Base-by-base conservation (phyloP, 2,888 invertebrate genomes). In the Tetanocera ferruginea region DNA sequence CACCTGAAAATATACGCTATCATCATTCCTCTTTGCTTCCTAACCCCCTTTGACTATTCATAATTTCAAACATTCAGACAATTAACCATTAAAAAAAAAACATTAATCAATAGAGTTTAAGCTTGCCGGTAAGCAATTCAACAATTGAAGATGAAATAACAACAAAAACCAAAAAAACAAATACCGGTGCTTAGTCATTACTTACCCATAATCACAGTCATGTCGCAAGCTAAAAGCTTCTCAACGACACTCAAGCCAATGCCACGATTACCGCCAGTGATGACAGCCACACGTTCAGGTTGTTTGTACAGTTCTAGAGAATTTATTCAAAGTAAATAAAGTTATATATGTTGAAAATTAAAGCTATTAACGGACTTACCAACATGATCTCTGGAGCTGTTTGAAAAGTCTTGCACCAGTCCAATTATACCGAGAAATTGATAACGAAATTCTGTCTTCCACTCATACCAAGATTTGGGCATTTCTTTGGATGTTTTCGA, bases 191-290 rank as follows among this genome's bases (percentile, higher is more conserved):
- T 25, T 1, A 25, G 9, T n/a, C 17, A 11, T 17, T 62, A 88
- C 90, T 89, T 91, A 94, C 94, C 94, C 84, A 94, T 92, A 79
- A 95, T 90, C 67, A 97, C 95, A 83, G 92, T 93, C 92, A 95
- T 93, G 85, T 95, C 94, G 84, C 94, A 94, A 86, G 94, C 91
- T 71, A 96, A 89, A 74, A 97, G 90, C 89, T 94, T 94, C 87
- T 93, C 93, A 34, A 95, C 93, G 25, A 96, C 93, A 90, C 94
- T 93, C 28, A 92, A 90, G 11, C 97, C 97, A 84, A 97, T 96
- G 55, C 97, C 97, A 83, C 96, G 92, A 77, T 95, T 94, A 2
- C 97, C 97, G 66, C 97, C 97, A 11, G 97, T 97, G 79, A 97
- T 93, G 74, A 97, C 93, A 79, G 95, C 96, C 77, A 95, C 91